phyloP scores from a whole-genome alignment of 1,140 invertebrate species.

The Reticulitermes speratus region DNA sequence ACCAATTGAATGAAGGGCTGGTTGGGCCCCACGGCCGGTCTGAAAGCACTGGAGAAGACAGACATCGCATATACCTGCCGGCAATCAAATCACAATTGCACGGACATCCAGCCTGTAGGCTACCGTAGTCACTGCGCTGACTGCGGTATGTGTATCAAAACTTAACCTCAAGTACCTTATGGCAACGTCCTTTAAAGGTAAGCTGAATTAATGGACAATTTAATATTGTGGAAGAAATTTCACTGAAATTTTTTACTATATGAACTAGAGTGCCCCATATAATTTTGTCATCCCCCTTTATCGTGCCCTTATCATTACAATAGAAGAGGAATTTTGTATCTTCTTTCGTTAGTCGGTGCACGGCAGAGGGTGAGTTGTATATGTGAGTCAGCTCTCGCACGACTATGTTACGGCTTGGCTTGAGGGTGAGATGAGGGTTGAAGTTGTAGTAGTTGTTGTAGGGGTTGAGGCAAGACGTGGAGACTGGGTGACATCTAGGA shows the following conservation, averaged over 20 bases:
- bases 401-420: background rate
- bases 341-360: background rate
- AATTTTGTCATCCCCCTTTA: background rate
- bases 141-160: too few species aligned
- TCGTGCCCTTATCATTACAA: background rate
- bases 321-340: background rate
- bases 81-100: too few species aligned
- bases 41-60: too few species aligned
- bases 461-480: conserved; percentile 9
- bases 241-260: background rate
- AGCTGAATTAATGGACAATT: too few species aligned
- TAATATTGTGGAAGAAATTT: too few species aligned
- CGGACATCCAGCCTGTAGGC: too few species aligned
- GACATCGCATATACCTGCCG: too few species aligned
- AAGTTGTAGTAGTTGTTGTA: background rate
- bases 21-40: too few species aligned
- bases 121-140: too few species aligned
- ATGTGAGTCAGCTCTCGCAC: background rate
- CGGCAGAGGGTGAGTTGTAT: background rate
- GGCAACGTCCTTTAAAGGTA: too few species aligned
- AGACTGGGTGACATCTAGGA: background rate
- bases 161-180: too few species aligned
- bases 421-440: background rate
- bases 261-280: background rate
- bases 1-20: too few species aligned